Conservation (phyloP, 1,140 invertebrate genomes). For the Scaptodrosophila lebanonensis region DNA sequence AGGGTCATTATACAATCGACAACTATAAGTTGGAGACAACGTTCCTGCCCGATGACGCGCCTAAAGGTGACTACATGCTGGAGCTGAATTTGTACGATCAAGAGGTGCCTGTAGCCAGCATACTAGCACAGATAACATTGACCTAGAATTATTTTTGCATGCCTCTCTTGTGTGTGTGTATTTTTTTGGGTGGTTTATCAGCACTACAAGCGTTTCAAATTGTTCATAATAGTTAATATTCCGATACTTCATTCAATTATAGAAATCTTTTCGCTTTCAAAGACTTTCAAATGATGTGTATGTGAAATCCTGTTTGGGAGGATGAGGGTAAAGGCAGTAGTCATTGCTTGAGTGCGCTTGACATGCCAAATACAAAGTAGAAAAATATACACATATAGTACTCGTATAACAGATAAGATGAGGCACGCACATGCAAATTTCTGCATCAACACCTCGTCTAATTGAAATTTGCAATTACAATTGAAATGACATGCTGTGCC, state of each 20-base stretch:
- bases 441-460: slow-evolving; percentile 70
- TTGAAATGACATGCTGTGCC: slow-evolving; percentile 29
- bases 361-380: slow-evolving; percentile 45
- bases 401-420: too few relatives aligned
- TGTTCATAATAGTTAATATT: slow-evolving; percentile 1
- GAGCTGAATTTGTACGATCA: slow-evolving; percentile 36
- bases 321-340: not conserved
- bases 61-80: slow-evolving; percentile 48
- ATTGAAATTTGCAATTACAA: slow-evolving; percentile 61
- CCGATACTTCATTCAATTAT: slow-evolving; percentile 15
- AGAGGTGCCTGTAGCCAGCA: slow-evolving; percentile 36
- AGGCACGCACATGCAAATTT: slow-evolving; percentile 36
- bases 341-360: slow-evolving; percentile 31
- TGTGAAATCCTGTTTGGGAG: too few relatives aligned
- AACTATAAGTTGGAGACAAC: slow-evolving; percentile 59
- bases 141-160: slow-evolving; percentile 22
- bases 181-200: slow-evolving; percentile 46
- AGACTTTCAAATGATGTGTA: slow-evolving; percentile 12
- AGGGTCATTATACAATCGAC: slow-evolving; percentile 48
- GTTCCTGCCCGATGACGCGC: slow-evolving; percentile 51
- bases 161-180: not conserved
- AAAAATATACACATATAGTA: too few relatives aligned
- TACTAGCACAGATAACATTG: slow-evolving; percentile 39
- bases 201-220: slow-evolving; percentile 42
- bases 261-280: slow-evolving; percentile 52